These are phyloP conservation scores for Epistrophe grossulariae DNA, from an alignment of 2,888 invertebrate genomes.

Conservation along the genomic window DNA sequence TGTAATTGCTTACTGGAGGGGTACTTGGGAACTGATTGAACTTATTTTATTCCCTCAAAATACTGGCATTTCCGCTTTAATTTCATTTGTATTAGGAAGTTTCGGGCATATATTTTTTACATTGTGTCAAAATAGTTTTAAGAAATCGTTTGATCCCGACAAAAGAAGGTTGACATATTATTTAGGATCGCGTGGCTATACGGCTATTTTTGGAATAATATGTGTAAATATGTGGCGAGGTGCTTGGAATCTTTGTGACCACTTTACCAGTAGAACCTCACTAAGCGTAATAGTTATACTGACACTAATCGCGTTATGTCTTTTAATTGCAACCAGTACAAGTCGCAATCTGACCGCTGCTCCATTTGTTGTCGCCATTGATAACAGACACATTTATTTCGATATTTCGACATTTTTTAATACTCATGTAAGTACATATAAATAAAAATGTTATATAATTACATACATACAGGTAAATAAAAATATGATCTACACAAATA, in stretches of 20 bases:
- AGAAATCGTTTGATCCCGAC: slow-evolving; percentile 87
- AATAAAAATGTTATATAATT: background rate
- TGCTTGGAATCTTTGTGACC: slow-evolving; percentile 90
- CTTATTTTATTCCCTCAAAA: slow-evolving; percentile 88
- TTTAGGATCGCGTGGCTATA: slow-evolving; percentile 89
- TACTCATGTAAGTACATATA: slow-evolving; percentile 90
- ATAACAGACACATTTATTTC: slow-evolving; percentile 91
- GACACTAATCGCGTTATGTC: slow-evolving; percentile 87
- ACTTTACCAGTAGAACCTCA: slow-evolving; percentile 87
- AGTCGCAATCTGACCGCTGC: slow-evolving; percentile 92
- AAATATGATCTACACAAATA: no score
- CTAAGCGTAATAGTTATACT: slow-evolving; percentile 86
- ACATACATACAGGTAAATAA: no score
- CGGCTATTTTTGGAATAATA: slow-evolving; percentile 89
- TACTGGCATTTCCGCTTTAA: slow-evolving; percentile 86
- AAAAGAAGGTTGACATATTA: slow-evolving; percentile 89
- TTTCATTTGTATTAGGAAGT: slow-evolving; percentile 89
- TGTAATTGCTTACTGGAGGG: slow-evolving; percentile 94
- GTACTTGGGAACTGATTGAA: slow-evolving; percentile 92
- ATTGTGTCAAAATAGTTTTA: slow-evolving; percentile 87
- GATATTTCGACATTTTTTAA: slow-evolving; percentile 94
- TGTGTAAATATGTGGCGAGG: slow-evolving; percentile 96
- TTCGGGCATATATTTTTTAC: slow-evolving; percentile 89
- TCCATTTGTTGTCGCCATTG: slow-evolving; percentile 91
- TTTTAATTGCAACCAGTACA: slow-evolving; percentile 88